Evolutionary conservation across 1,140 invertebrate species (phyloP).

Genomic region (Camponotus pennsylvanicus): DNA sequence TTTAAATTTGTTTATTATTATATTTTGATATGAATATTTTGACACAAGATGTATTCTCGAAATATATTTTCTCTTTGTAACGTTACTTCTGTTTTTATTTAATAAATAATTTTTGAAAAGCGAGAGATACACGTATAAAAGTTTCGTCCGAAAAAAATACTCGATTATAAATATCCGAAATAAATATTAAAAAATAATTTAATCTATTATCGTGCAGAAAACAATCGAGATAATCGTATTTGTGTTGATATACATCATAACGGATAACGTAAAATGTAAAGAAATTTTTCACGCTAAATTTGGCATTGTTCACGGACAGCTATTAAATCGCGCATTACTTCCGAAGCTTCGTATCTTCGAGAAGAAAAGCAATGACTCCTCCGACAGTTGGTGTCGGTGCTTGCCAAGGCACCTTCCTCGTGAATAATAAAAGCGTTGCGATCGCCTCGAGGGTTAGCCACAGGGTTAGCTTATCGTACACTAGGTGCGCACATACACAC

Average conservation of each 20-base stretch:
- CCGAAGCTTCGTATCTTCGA: background rate
- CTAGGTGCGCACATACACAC: constrained; percentile 12
- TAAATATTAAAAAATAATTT: background rate
- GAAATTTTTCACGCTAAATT: constrained; percentile 30
- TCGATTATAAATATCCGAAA: background rate
- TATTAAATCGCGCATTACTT: background rate
- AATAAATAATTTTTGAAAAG: background rate
- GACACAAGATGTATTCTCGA: background rate
- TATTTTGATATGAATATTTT: background rate
- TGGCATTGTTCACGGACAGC: background rate
- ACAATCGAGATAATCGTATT: background rate
- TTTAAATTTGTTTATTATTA: constrained; percentile 7
- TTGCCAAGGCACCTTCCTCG: constrained; percentile 31
- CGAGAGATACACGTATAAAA: background rate
- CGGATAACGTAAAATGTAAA: background rate
- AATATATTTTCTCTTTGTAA: background rate
- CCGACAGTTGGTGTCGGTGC: constrained; percentile 50
- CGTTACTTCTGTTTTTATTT: background rate
- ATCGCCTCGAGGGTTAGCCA: constrained; percentile 28
- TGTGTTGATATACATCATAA: background rate
- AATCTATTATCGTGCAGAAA: no score
- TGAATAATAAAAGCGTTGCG: constrained; percentile 58
- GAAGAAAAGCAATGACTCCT: constrained; percentile 50
- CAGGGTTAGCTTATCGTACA: constrained; percentile 12
- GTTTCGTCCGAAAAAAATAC: background rate